Evolutionary conservation across 2,113 vertebrate species (phyloP).

Genomic region (Aegotheles bennettii): DNA sequence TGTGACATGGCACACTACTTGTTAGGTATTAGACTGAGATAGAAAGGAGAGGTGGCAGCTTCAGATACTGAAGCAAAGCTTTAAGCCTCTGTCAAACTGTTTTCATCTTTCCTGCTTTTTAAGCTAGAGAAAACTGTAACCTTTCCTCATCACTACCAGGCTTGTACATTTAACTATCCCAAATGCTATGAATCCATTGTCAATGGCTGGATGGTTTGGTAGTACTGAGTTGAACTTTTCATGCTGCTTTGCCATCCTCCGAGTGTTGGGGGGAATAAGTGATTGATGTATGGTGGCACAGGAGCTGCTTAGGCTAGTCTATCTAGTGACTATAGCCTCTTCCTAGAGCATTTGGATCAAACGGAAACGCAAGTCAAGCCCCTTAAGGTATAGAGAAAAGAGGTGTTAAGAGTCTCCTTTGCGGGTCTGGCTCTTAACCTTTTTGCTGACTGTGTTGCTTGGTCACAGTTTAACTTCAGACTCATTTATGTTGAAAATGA

Average conservation of each 20-base stretch:
- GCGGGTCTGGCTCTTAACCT: not conserved
- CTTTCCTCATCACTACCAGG: not conserved
- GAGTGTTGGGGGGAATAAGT: fast-evolving
- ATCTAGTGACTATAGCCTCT: not conserved
- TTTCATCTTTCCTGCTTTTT: not conserved
- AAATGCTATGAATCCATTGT: not conserved
- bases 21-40: not conserved
- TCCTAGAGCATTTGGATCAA: not conserved
- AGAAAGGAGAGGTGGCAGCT: not conserved
- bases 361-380: not conserved
- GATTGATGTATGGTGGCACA: not conserved
- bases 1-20: not conserved
- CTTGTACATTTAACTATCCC: not conserved
- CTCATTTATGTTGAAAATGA: not conserved
- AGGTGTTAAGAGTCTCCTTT: not conserved
- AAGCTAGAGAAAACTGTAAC: not conserved
- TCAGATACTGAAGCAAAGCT: not conserved
- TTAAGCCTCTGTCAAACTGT: not conserved
- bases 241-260: not conserved
- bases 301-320: not conserved
- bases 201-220: not conserved
- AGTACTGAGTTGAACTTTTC: not conserved
- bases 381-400: not conserved
- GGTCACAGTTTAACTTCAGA: not conserved
- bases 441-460: not conserved